Base-by-base conservation (phyloP, 2,888 invertebrate species). In the Diarsia rubi region DNA sequence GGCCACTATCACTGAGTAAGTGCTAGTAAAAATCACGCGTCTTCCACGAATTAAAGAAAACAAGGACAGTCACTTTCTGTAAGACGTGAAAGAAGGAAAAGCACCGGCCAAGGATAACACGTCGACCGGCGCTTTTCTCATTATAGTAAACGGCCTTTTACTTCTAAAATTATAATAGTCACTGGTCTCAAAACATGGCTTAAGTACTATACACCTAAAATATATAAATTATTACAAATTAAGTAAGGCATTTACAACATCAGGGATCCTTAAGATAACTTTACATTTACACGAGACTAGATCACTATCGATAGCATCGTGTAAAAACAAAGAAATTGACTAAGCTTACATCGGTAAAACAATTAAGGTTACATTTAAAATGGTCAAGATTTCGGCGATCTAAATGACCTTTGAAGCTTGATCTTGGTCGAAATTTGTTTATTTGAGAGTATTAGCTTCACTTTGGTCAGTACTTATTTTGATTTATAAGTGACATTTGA, bases 221-320 rank as follows among this genome's bases (percentile, higher is more conserved):
- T 96, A 96, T 95, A 96, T 96, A 96, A 96, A 96, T 96, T 96
- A 96, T 96, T 96, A 96, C 95, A 96, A 96, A 96, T 96, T 96
- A 96, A 96, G 95, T 96, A 96, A 96, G 96, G 96, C 96, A 96
- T 96, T 96, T 96, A 96, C 96, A 95, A 94, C 93, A 95, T 96
- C 95, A 95, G 94, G 95, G 94, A 93, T 95, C 91, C 95, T 96
- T 96, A 96, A 92, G 89, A 90, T 93, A 92, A 93, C 95, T 95
- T 95, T 88, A 94, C 89, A 93, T 93, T 95, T 96, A 96, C 96
- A 95, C 95, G 95, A 95, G 93, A 94, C 94, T 95, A 94, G 93
- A 92, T 88, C 79, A 82, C 84, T 90, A 86, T 85, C 82, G 91
- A 92, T 94, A 95, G 95, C 93, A 96, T 96, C 96, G 94, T 95